phyloP scores from a whole-genome alignment of 1,140 invertebrate genomes.

The Tyrophagus putrescentiae region DNA sequence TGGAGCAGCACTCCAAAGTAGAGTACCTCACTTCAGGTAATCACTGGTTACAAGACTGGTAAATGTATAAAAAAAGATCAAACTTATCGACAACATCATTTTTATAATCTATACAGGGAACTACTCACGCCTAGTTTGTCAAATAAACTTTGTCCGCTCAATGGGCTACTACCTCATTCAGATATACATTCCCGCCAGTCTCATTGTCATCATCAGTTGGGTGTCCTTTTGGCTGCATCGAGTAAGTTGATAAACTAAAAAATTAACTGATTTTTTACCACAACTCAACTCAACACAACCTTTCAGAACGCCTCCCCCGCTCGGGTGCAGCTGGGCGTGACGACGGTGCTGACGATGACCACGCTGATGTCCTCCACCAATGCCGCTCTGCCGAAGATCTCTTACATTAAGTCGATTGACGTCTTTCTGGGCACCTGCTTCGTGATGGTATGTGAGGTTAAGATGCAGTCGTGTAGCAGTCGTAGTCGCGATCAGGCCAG shows the following conservation, averaged over 20 bases:
- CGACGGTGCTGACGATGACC: constrained; percentile 41
- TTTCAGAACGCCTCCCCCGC: constrained; percentile 33
- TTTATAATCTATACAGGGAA: constrained; percentile 31
- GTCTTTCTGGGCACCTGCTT: constrained; percentile 38
- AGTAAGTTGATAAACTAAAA: background rate
- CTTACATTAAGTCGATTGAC: constrained; percentile 39
- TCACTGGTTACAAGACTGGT: background rate
- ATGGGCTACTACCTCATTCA: constrained; percentile 42
- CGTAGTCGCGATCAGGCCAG: no score
- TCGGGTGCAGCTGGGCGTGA: constrained; percentile 39
- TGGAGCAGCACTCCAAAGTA: constrained; percentile 39
- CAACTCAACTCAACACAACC: background rate
- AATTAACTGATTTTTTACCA: background rate
- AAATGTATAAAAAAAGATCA: background rate
- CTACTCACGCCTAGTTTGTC: constrained; percentile 37
- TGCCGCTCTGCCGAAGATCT: constrained; percentile 38
- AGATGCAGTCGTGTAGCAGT: no score
- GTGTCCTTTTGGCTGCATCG: constrained; percentile 39
- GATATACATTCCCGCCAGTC: constrained; percentile 39
- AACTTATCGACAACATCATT: background rate
- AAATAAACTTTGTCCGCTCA: constrained; percentile 35
- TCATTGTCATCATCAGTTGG: constrained; percentile 40
- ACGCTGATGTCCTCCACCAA: constrained; percentile 42
- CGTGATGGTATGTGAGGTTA: no score
- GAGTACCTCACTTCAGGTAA: constrained; percentile 27